Evolutionary conservation across 2,113 vertebrate species (phyloP).

Genomic region (Archilochus colubris): DNA sequence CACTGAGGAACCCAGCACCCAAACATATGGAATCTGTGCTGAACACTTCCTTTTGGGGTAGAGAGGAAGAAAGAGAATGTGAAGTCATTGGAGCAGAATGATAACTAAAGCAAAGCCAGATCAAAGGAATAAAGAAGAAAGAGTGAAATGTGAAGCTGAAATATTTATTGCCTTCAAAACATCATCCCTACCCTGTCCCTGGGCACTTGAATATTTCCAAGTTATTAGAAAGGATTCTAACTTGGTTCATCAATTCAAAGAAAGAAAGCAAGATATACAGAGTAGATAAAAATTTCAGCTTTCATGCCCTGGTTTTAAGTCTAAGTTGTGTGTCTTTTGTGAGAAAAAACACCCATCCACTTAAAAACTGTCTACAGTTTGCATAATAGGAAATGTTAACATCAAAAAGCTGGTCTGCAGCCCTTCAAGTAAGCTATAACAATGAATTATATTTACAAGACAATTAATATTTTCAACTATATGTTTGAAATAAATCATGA

Average conservation of each 20-base stretch:
- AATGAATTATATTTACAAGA: background rate
- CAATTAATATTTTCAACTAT: slow-evolving; percentile 23
- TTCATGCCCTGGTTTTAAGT: slow-evolving; percentile 45
- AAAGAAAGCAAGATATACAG: slow-evolving; percentile 62
- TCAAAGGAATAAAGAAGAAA: slow-evolving; percentile 87
- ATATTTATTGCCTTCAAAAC: slow-evolving; percentile 92
- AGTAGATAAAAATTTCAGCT: slow-evolving; percentile 35
- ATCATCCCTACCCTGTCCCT: slow-evolving; percentile 77
- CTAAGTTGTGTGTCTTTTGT: slow-evolving; percentile 24
- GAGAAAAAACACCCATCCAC: slow-evolving; percentile 19
- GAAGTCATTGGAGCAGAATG: slow-evolving; percentile 87
- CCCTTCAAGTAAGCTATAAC: slow-evolving; percentile 13
- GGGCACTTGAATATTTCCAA: slow-evolving; percentile 76
- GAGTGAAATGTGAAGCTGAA: slow-evolving; percentile 90
- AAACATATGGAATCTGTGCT: slow-evolving; percentile 45
- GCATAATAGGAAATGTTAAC: slow-evolving; percentile 32
- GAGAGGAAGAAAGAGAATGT: slow-evolving; percentile 76
- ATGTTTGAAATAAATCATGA: slow-evolving; percentile 26
- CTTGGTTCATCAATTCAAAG: slow-evolving; percentile 70
- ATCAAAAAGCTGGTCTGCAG: slow-evolving; percentile 27
- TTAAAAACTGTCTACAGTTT: slow-evolving; percentile 40
- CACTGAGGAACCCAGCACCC: background rate
- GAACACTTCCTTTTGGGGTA: slow-evolving; percentile 56
- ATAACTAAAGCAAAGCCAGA: slow-evolving; percentile 91
- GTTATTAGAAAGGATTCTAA: slow-evolving; percentile 73